Evolutionary conservation across 2,888 invertebrate genomes (phyloP).

Genomic region (Ditula angustiorana): DNA sequence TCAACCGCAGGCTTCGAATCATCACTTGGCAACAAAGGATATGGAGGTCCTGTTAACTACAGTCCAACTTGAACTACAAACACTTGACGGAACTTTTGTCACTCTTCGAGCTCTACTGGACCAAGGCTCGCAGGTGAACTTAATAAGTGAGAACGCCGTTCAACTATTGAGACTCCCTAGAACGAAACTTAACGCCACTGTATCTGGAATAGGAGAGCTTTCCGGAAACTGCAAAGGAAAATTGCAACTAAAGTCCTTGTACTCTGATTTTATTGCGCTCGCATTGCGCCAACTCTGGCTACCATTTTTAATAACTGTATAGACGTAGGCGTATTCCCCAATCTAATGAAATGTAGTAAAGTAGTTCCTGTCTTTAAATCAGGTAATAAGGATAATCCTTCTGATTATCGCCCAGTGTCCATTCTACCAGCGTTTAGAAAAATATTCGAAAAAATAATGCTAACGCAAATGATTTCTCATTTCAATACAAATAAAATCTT

Average conservation of each 20-base stretch:
- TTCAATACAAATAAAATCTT: no score
- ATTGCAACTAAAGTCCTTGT: conserved; percentile 10
- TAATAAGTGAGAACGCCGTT: conserved; percentile 41
- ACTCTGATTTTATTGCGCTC: conserved; percentile 9
- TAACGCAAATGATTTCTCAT: no score
- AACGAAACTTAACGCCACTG: conserved; percentile 21
- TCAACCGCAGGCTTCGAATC: neutral
- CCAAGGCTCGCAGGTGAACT: conserved; percentile 41
- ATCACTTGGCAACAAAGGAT: neutral
- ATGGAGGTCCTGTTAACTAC: conserved; percentile 37
- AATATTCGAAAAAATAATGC: no score
- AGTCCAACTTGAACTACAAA: conserved; percentile 24
- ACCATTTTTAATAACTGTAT: no score
- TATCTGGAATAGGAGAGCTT: conserved; percentile 31
- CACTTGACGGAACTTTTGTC: conserved; percentile 36
- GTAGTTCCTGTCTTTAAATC: no score
- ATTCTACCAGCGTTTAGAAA: no score
- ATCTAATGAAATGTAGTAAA: no score
- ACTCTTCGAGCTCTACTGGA: conserved; percentile 40
- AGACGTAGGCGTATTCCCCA: no score
- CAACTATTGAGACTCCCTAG: conserved; percentile 35
- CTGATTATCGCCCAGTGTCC: no score
- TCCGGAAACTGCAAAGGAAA: conserved; percentile 27
- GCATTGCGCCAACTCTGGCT: no score
- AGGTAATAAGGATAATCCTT: no score